phyloP scores from a whole-genome alignment of 2,797 vertebrate genomes.

The Acanthornis magna region DNA sequence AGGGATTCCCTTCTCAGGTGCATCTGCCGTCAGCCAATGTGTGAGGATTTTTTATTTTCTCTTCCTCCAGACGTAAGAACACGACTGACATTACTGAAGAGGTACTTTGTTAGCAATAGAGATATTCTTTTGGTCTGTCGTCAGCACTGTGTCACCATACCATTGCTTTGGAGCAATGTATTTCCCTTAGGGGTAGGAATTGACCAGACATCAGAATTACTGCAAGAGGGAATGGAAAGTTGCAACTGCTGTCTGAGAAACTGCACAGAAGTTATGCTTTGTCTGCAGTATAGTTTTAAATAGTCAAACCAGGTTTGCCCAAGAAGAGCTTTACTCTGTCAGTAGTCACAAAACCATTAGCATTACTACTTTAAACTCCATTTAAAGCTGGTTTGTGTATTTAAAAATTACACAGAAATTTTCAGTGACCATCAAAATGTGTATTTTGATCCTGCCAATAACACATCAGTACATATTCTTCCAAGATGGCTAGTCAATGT shows the following conservation, averaged over 20 bases:
- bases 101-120: background rate
- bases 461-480: background rate
- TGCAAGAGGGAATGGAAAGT: background rate
- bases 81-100: background rate
- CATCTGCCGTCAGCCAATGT: background rate
- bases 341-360: background rate
- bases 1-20: background rate
- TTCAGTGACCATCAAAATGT: background rate
- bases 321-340: background rate
- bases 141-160: background rate
- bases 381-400: background rate
- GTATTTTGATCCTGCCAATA: background rate
- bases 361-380: background rate
- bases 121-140: background rate
- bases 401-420: background rate
- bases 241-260: background rate
- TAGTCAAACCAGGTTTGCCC: background rate
- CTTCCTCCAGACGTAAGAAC: background rate
- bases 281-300: background rate
- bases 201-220: background rate
- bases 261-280: background rate
- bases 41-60: background rate
- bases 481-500: background rate
- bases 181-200: background rate
- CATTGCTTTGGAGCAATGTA: background rate